Base-by-base conservation (phyloP, 2,113 vertebrate genomes). In the Sceloporus undulatus region DNA sequence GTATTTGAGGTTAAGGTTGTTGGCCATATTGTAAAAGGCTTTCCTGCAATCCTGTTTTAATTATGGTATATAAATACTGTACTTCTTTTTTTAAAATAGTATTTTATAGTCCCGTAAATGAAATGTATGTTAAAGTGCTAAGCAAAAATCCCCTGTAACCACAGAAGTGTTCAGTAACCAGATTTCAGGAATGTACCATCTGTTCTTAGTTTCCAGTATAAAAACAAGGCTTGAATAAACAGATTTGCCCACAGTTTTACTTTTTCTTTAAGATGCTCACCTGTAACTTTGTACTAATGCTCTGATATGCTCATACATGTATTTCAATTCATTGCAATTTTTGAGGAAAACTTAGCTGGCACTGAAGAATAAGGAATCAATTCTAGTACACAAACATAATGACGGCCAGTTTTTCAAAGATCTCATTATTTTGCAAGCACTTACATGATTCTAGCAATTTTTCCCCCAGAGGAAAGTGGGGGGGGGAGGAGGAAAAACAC, bases 81-180 rank as follows among this genome's bases (percentile, higher is more conserved):
- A 96, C 94, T 95, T 96, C 93, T 95, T 56, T 79, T 48, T 96
- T 94, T 92, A 95, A 97, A 96, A 95, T 93, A 96, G 95, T 93
- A 90, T 96, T 97, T 97, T 96, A 97, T 96, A 96, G 96, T 93
- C 94, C 92, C 93, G 90, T 96, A 97, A 97, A 96, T 95, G 94
- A 96, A 96, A 96, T 96, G 93, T 94, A 95, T 95, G 94, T 94
- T 81, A 93, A 96, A 96, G 95, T 94, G 94, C 95, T 96, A 96
- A 96, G 95, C 93, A 96, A 94, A 94, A 96, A 94, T 96, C 94
- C 95, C 91, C 94, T 0, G 21, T 95, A 97, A 95, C 94, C 91
- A 92, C 95, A 95, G 95, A 97, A 96, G 97, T 97, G 97, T 97
- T 97, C 96, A 97, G 96, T 97, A 97, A 96, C 95, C 92, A 96